Base-by-base conservation (phyloP, 2,797 vertebrate genomes). In the Gymnopithys bicolor region DNA sequence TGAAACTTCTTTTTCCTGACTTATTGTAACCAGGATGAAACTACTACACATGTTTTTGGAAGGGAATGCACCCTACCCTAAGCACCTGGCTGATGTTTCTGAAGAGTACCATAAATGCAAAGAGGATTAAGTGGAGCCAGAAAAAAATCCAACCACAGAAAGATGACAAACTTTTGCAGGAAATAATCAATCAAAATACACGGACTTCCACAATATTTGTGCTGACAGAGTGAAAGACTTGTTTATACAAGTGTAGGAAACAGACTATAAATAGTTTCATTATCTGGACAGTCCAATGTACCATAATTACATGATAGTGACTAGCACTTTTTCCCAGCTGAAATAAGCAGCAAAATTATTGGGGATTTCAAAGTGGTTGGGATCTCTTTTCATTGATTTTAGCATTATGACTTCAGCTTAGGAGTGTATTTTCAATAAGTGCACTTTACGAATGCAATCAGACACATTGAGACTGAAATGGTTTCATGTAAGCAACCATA, bases 391-490 rank as follows among this genome's bases (percentile, higher is more conserved):
- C 49, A 39, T 5, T 49, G 19, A 63, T 53, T 59, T 81, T 17
- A 52, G 25, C 49, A 56, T 13, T 48, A 4, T 11, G 25, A 75
- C 37, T 46, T 66, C n/a, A 56, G 24, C 5, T n/a, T 41, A 30
- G 24, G 52, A 41, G 13, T 19, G 4, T 24, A 19, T 5, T 53
- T 14, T 79, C 24, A 9, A 0, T 3, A 56, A 76, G 21, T 2
- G 2, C 15, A 37, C 35, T 41, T 23, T 52, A 2, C 1, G 3
- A 84, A 67, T 5, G 33, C 13, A 79, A 67, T 3, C 19, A 17
- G 39, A 12, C 3, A 30, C 4, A 55, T 0, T 14, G 28, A 67
- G 23, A 64, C 2, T 24, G 30, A 2, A 2, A 48, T 3, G 6
- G 15, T 35, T 87, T 66, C 14, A 78, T 22, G 24, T 25, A 78